Evolutionary conservation across 2,113 vertebrate species (phyloP), one percentile per base, ranked within the genome.

Genomic region (Poeciliopsis occidentalis): DNA sequence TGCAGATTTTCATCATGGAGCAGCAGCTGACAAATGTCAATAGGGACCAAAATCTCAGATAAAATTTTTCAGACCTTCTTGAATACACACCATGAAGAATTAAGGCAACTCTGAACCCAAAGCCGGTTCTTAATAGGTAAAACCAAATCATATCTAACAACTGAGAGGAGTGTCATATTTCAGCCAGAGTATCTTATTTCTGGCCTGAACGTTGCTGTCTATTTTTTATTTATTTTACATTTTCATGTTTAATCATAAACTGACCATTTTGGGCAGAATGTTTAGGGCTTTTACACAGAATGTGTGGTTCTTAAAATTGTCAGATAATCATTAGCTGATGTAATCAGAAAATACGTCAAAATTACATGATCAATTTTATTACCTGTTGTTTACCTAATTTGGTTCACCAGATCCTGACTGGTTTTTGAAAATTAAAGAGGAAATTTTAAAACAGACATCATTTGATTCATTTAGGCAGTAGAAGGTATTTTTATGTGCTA

Each of bases 401-500:
- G 30, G 29, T 32, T 64, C 30, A 63, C 26, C 60, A 22, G 29
- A 17, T 32, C 24, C 7, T 31, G 5, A 31, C 62, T 32, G 13
- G 17, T 31, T 19, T 10, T 34, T 19, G 19, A 37, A 65, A 39
- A 65, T n/a, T 7, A 11, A 13, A 29, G 19, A n/a, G 64, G 37
- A 24, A 8, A 15, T 65, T 22, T 7, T 12, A 24, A 64, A 64
- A 19, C 12, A 32, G 29, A 12, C 12, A 27, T 29, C 37, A 44
- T 67, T 8, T 44, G 64, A 67, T 44, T 41, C 24, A 41, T 65
- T n/a, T 64, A 32, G n/a, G 22, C 51, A 10, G 30, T 27, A 76
- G 64, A 51, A 24, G 47, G 29, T 19, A 39, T 75, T 73, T 62
- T 54, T 39, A 65, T 75, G 51, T 41, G 60, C 67, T 60, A 29